Evolutionary conservation across 1,140 invertebrate species (phyloP).

Genomic region (Ceratitis capitata): DNA sequence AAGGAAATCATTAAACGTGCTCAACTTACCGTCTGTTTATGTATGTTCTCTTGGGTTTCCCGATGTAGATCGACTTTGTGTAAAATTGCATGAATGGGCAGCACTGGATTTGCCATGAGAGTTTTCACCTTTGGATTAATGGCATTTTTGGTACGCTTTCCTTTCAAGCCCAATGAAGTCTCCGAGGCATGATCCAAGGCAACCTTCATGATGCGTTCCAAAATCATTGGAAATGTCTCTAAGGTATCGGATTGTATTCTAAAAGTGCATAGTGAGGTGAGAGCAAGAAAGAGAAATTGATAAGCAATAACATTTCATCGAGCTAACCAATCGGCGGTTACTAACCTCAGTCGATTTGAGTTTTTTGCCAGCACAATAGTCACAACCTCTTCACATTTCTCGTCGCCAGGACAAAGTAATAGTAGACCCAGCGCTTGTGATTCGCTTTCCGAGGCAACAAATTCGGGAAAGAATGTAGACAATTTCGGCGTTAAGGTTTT

Average conservation of each 20-base stretch:
- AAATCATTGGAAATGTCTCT: constrained; percentile 56
- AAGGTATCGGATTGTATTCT: constrained; percentile 62
- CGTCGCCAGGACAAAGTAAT: constrained; percentile 53
- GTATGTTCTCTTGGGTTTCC: constrained; percentile 58
- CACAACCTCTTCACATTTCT: constrained; percentile 54
- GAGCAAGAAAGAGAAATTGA: neutral
- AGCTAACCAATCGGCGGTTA: too few relatives aligned
- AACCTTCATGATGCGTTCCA: constrained; percentile 54
- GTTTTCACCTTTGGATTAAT: constrained; percentile 54
- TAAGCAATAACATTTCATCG: neutral
- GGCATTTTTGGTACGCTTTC: constrained; percentile 42
- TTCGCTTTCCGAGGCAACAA: constrained; percentile 51
- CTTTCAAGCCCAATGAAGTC: constrained; percentile 43
- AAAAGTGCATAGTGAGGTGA: neutral
- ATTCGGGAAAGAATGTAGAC: constrained; percentile 55
- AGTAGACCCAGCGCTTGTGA: constrained; percentile 55
- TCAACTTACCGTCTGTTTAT: constrained; percentile 54
- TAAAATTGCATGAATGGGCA: constrained; percentile 56
- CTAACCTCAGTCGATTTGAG: constrained; percentile 57
- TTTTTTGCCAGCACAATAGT: constrained; percentile 62
- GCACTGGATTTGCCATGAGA: constrained; percentile 53
- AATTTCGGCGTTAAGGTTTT: constrained; percentile 52
- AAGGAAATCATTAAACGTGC: neutral
- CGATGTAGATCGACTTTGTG: constrained; percentile 56
- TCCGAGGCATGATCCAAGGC: constrained; percentile 49